Evolutionary conservation across 2,113 vertebrate genomes (phyloP).

Genomic region (Parus major): DNA sequence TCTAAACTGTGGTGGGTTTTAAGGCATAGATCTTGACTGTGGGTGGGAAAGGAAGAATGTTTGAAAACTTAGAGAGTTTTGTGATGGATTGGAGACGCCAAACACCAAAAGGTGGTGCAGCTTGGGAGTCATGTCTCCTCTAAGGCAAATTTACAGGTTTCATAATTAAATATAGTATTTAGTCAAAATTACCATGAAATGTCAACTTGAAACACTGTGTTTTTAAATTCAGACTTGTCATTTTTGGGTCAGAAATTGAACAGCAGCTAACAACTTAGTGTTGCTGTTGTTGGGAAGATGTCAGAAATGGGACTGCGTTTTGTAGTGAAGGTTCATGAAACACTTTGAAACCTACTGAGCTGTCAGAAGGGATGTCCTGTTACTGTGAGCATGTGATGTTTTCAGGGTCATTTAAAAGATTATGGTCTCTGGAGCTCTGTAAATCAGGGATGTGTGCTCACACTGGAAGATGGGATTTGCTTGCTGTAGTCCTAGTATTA

Average conservation of each 20-base stretch:
- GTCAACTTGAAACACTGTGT: neutral
- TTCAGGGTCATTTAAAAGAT: neutral
- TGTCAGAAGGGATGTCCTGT: neutral
- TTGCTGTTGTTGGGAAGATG: neutral
- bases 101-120: neutral
- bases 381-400: neutral
- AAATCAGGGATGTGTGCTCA: neutral
- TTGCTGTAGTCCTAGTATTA: neutral
- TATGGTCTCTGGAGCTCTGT: neutral
- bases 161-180: neutral
- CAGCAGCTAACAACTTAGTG: rapidly evolving
- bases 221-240: neutral
- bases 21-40: neutral
- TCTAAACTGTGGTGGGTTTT: neutral
- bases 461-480: neutral
- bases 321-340: neutral
- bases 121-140: neutral
- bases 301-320: neutral
- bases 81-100: neutral
- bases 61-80: neutral
- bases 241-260: neutral
- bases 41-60: neutral
- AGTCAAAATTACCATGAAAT: neutral
- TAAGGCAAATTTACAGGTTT: neutral
- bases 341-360: neutral